phyloP scores from a whole-genome alignment of 2,113 vertebrate genomes.

The Scolopax mira region DNA sequence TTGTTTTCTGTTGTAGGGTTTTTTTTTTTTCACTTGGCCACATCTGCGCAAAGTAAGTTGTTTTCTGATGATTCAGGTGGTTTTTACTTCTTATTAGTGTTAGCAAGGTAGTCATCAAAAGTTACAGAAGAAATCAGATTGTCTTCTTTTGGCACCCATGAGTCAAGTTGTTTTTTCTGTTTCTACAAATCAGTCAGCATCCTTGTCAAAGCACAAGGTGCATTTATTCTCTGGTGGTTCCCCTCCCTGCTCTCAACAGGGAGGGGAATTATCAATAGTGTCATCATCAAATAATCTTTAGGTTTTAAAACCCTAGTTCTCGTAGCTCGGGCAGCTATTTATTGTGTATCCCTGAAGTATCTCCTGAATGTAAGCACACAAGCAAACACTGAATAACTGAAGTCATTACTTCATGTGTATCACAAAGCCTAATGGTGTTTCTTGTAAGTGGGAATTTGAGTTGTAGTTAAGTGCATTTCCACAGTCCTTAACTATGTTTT shows the following conservation, averaged over 20 bases:
- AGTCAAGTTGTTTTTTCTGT: neutral
- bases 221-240: neutral
- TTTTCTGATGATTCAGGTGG: neutral
- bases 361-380: neutral
- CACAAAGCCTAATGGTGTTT: neutral
- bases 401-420: neutral
- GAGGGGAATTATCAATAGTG: neutral
- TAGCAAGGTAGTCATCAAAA: neutral
- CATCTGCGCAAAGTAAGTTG: neutral
- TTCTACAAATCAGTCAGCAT: neutral
- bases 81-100: neutral
- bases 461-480: neutral
- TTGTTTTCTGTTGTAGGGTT: no score
- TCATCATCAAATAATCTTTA: neutral
- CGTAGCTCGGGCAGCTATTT: neutral
- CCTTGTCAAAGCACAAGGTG: neutral
- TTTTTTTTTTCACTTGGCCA: neutral
- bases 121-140: neutral
- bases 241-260: neutral
- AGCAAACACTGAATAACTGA: neutral
- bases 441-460: neutral
- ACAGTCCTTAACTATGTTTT: neutral
- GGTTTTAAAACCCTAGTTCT: neutral
- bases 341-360: neutral
- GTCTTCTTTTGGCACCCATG: neutral